phyloP scores from a whole-genome alignment of 1,140 invertebrate genomes.

The Pantala flavescens region DNA sequence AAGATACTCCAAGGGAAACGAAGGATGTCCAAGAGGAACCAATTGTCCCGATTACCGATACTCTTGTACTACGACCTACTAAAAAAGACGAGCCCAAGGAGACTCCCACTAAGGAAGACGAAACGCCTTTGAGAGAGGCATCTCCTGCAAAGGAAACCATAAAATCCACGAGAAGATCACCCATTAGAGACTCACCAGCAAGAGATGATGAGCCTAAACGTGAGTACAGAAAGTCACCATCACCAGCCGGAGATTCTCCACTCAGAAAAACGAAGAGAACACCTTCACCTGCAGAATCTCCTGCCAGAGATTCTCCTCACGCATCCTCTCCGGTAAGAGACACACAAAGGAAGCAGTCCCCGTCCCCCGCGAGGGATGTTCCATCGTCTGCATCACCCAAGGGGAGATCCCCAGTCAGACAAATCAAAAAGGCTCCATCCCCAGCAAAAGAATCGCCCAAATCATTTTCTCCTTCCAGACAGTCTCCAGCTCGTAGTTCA shows the following conservation, averaged over 20 bases:
- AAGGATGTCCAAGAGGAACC: neutral
- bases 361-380: neutral
- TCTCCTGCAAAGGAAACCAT: no score
- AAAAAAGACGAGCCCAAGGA: neutral
- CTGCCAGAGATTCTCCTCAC: neutral
- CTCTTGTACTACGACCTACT: neutral
- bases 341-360: neutral
- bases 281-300: neutral
- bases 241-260: neutral
- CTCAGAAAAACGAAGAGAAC: neutral
- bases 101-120: neutral
- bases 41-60: neutral
- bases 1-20: neutral
- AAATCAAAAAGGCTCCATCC: neutral
- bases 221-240: neutral
- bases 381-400: neutral
- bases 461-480: neutral
- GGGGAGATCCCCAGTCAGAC: neutral
- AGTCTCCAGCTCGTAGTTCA: neutral
- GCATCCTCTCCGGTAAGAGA: neutral
- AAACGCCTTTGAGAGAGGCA: no score
- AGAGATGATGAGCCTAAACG: neutral
- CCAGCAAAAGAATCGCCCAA: neutral
- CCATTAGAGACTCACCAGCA: neutral
- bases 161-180: no score